phyloP scores from a whole-genome alignment of 2,888 invertebrate genomes.

The Acrocera orbiculus region DNA sequence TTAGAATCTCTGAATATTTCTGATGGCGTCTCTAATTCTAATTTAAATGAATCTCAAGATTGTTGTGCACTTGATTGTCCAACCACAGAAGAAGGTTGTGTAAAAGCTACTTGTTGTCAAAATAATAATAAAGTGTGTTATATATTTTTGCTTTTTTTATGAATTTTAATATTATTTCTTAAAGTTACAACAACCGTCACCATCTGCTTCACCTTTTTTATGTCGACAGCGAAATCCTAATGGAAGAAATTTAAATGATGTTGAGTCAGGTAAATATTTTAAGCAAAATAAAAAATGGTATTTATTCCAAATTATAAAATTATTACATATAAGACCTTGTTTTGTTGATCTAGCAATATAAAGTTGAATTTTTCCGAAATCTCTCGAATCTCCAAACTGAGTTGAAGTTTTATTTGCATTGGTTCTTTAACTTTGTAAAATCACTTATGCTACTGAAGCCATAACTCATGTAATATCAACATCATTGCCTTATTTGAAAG shows the following conservation, averaged over 20 bases:
- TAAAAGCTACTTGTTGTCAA: slow-evolving; percentile 69
- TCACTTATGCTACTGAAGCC: too few species aligned
- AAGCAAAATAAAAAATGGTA: too few species aligned
- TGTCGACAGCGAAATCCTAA: slow-evolving; percentile 62
- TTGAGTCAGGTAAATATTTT: slow-evolving; percentile 22
- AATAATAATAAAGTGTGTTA: slow-evolving; percentile 24
- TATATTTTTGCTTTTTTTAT: neutral
- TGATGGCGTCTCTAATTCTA: slow-evolving; percentile 30
- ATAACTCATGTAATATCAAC: too few species aligned
- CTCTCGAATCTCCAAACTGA: too few species aligned
- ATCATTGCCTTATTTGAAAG: too few species aligned
- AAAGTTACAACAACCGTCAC: slow-evolving; percentile 46
- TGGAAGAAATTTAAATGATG: slow-evolving; percentile 32
- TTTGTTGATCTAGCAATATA: too few species aligned
- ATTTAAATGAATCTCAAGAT: slow-evolving; percentile 37
- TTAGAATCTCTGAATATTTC: slow-evolving; percentile 37
- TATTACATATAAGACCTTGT: too few species aligned
- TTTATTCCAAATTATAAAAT: too few species aligned
- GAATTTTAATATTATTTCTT: slow-evolving; percentile 5
- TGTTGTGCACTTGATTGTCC: slow-evolving; percentile 77
- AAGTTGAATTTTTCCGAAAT: too few species aligned
- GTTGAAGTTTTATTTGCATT: too few species aligned
- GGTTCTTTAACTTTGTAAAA: too few species aligned
- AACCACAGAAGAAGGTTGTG: slow-evolving; percentile 63
- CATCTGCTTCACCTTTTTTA: slow-evolving; percentile 61